phyloP scores from a whole-genome alignment of 2,113 vertebrate genomes.

The Mus pahari region DNA sequence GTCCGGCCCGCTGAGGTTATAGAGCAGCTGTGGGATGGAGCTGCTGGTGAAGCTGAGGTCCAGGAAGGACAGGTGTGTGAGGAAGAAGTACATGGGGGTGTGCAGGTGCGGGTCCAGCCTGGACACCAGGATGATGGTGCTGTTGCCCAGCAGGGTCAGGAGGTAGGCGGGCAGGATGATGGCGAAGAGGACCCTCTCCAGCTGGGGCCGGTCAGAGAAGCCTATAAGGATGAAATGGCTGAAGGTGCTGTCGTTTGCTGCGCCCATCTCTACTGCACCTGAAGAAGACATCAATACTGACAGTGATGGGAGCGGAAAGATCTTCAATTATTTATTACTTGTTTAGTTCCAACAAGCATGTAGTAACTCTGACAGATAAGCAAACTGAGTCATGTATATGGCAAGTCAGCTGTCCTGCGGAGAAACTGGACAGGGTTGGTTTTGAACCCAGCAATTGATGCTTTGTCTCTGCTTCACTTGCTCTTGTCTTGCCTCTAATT shows the following conservation, averaged over 20 bases:
- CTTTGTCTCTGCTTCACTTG: too few relatives aligned
- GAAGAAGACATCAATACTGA: not conserved
- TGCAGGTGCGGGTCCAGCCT: slow-evolving; percentile 27
- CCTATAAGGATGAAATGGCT: slow-evolving; percentile 60
- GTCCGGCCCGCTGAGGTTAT: not conserved
- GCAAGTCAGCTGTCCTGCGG: not conserved
- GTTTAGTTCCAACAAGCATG: not conserved
- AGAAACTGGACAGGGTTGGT: not conserved
- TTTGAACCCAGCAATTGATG: not conserved
- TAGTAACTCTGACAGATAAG: not conserved
- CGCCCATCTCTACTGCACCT: slow-evolving; percentile 30
- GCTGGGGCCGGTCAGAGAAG: slow-evolving; percentile 48
- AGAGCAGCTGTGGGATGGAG: slow-evolving; percentile 74
- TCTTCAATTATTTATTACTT: not conserved
- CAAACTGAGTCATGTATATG: not conserved
- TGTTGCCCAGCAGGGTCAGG: slow-evolving; percentile 66
- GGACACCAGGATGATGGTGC: slow-evolving; percentile 63
- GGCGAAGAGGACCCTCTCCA: slow-evolving; percentile 68
- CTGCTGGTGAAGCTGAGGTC: slow-evolving; percentile 75
- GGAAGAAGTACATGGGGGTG: slow-evolving; percentile 77
- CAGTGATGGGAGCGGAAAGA: not conserved
- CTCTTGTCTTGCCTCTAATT: not conserved
- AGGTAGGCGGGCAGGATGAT: slow-evolving; percentile 62
- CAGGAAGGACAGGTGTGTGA: slow-evolving; percentile 71
- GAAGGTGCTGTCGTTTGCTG: not conserved